phyloP scores from a whole-genome alignment of 2,888 invertebrate genomes.

The Agrochola litura region DNA sequence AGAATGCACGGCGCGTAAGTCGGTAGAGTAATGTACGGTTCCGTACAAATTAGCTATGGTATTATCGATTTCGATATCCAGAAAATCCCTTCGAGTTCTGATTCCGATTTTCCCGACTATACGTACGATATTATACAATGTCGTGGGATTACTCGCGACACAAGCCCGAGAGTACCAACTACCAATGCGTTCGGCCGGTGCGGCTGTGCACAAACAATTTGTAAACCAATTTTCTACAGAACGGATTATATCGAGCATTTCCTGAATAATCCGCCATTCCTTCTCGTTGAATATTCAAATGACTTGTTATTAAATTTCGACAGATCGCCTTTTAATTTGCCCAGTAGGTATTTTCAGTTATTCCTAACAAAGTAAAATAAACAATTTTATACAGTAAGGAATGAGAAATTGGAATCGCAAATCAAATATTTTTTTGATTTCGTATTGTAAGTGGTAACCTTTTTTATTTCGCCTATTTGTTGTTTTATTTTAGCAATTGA shows the following conservation, averaged over 20 bases:
- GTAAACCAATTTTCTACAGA: conserved; percentile 64
- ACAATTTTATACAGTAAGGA: conserved; percentile 47
- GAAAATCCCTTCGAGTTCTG: conserved; percentile 3
- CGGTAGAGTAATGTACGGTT: too few relatives aligned
- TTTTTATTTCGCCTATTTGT: conserved; percentile 35
- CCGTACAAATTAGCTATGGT: too few relatives aligned
- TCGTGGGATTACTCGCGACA: not conserved
- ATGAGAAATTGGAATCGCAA: conserved; percentile 48
- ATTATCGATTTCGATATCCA: not conserved
- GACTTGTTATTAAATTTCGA: conserved; percentile 72
- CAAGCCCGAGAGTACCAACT: not conserved
- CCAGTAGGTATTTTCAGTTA: conserved; percentile 38
- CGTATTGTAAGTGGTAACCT: conserved; percentile 25
- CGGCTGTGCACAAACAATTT: conserved; percentile 56
- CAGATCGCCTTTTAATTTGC: conserved; percentile 72
- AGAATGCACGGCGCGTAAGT: too few relatives aligned
- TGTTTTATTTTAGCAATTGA: conserved; percentile 14
- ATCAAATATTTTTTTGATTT: conserved; percentile 32
- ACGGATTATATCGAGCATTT: conserved; percentile 71
- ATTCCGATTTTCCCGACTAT: not conserved
- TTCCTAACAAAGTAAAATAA: conserved; percentile 49
- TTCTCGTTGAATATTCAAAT: conserved; percentile 75
- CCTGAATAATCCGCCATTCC: conserved; percentile 65
- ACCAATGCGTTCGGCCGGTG: conserved; percentile 7
- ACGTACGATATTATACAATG: not conserved